phyloP scores from a whole-genome alignment of 1,140 invertebrate genomes.

The Ctenoplectra terminalis region DNA sequence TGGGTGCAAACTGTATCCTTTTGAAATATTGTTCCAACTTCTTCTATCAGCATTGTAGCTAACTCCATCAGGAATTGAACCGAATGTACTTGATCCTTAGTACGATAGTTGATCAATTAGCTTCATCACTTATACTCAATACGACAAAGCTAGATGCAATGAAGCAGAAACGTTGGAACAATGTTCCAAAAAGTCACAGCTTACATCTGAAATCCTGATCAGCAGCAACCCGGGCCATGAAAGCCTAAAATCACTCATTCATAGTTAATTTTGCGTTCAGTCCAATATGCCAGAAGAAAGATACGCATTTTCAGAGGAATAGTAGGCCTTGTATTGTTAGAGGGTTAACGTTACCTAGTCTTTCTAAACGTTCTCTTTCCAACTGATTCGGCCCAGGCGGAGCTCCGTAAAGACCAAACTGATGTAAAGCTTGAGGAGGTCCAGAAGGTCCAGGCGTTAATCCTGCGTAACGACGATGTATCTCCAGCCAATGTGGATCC shows the following conservation, averaged over 20 bases:
- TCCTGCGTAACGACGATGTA: constrained; percentile 88
- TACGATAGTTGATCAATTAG: background rate
- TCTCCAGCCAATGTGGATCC: constrained; percentile 96
- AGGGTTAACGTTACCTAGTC: constrained; percentile 86
- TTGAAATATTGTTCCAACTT: background rate
- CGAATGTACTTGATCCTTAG: background rate
- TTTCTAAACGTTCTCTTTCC: constrained; percentile 93
- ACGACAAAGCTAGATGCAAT: background rate
- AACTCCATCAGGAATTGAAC: background rate
- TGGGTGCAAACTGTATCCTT: background rate
- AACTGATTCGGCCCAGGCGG: constrained; percentile 89
- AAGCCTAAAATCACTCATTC: constrained; percentile 36
- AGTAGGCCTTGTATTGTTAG: background rate
- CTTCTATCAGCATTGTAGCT: background rate
- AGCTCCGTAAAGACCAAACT: constrained; percentile 84
- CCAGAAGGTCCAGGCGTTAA: constrained; percentile 79
- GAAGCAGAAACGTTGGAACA: background rate
- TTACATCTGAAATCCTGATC: constrained; percentile 21
- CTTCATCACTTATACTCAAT: background rate
- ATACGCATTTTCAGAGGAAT: constrained; percentile 26
- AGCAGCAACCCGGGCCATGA: background rate
- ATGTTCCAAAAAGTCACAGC: background rate
- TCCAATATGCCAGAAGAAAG: constrained; percentile 42
- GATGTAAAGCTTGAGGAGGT: constrained; percentile 85
- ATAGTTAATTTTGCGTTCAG: constrained; percentile 32